Percentiles rank a stretch among this genome's conserved stretches.
Conservation (phyloP, 1,140 invertebrate genomes). For the Ridgeia piscesae region DNA sequence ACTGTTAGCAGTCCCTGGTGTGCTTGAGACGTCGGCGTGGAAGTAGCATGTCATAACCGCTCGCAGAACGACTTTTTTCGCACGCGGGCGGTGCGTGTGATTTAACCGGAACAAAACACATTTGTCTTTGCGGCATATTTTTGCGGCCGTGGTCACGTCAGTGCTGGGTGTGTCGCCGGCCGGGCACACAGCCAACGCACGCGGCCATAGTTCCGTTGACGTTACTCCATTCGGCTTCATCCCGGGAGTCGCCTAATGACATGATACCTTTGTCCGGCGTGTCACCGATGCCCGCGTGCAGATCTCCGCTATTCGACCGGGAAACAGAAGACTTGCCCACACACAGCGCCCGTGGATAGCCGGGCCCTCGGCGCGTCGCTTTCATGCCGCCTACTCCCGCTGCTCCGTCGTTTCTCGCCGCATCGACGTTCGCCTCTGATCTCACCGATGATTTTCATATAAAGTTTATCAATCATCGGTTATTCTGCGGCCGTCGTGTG, state of each 20-base stretch:
- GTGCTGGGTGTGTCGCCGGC: not conserved
- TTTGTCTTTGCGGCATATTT: not conserved
- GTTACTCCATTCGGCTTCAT: not conserved
- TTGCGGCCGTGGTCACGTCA: not conserved
- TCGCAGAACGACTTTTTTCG: not conserved
- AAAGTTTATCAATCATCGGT: not conserved
- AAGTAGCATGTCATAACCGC: not conserved
- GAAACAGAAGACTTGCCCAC: not conserved
- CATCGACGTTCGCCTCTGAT: not conserved
- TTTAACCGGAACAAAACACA: not conserved
- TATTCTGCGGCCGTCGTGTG: not conserved
- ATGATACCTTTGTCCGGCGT: not conserved
- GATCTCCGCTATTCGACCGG: not conserved
- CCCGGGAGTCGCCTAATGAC: not conserved
- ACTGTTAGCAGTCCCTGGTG: not conserved
- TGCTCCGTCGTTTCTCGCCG: not conserved
- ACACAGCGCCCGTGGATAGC: not conserved
- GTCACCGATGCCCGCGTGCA: not conserved
- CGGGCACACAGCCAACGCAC: not conserved
- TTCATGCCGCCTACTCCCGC: not conserved
- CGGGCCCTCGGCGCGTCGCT: not conserved
- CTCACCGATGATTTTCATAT: slow-evolving; percentile 5
- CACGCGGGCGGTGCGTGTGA: not conserved
- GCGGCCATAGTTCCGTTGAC: not conserved
- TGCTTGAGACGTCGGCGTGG: not conserved